Conservation (phyloP, 2,888 invertebrate genomes). For the Lasioglossum morio region DNA sequence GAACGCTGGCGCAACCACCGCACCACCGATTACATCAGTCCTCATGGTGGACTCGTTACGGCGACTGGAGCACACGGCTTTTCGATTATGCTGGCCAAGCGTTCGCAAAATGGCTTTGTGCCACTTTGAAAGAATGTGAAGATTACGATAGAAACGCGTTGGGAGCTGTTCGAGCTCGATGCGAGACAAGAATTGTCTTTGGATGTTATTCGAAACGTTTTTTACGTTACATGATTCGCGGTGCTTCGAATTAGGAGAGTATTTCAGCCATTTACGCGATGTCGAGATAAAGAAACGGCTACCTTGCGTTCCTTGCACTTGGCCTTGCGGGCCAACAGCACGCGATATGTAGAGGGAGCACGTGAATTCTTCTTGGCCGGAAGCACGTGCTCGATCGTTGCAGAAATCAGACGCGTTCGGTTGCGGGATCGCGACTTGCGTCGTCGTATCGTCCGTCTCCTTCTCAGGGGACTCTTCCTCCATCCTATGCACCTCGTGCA, state of each 20-base stretch:
- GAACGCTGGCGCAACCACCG: constrained; percentile 12
- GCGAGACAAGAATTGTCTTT: neutral
- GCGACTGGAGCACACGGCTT: neutral
- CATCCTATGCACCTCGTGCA: constrained; percentile 68
- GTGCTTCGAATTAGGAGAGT: neutral
- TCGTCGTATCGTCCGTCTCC: constrained; percentile 13
- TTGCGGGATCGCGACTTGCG: constrained; percentile 15
- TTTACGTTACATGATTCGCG: neutral
- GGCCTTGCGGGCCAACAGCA: constrained; percentile 68
- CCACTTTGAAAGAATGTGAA: neutral
- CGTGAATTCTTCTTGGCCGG: constrained; percentile 66
- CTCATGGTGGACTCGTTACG: neutral
- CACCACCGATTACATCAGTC: constrained; percentile 10
- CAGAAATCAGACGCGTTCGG: constrained; percentile 22
- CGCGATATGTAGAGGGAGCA: constrained; percentile 81
- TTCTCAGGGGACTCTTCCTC: constrained; percentile 58
- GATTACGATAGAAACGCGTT: neutral
- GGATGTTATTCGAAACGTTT: too few relatives aligned
- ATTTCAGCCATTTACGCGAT: neutral
- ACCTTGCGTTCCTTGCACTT: constrained; percentile 66
- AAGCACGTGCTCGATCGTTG: constrained; percentile 19
- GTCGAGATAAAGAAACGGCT: constrained; percentile 2
- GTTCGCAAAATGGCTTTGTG: neutral
- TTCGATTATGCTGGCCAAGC: constrained; percentile 4
- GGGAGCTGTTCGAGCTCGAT: neutral